A percentile compares a stretch with the other conserved stretches of the same genome.
These are phyloP conservation scores for Hydropsyche tenuis DNA, from an alignment of 1,140 invertebrate genomes.

Conservation along the genomic window DNA sequence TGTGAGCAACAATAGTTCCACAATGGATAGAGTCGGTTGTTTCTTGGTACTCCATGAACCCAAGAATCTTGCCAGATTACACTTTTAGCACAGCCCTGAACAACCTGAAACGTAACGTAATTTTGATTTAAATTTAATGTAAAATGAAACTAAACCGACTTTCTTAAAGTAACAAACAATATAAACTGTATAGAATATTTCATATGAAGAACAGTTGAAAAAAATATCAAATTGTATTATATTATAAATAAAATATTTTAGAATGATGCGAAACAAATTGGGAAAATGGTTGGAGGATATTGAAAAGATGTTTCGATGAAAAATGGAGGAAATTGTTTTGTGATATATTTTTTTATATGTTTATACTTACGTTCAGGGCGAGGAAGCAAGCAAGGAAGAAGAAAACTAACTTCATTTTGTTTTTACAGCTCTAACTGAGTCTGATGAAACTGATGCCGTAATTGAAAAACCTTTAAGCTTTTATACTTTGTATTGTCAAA, in stretches of 20 bases:
- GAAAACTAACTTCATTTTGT: not conserved
- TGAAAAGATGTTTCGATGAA: too few relatives aligned
- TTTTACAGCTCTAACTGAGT: not conserved
- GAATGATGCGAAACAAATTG: too few relatives aligned
- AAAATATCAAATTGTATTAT: too few relatives aligned
- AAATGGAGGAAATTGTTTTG: too few relatives aligned
- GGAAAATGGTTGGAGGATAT: not conserved
- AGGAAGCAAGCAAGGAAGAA: not conserved
- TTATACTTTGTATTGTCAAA: not conserved
- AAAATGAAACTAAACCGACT: too few relatives aligned
- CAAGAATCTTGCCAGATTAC: not conserved
- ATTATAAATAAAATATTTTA: too few relatives aligned
- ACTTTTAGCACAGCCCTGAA: not conserved
- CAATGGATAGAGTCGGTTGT: not conserved
- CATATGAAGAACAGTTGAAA: too few relatives aligned
- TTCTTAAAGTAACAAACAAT: too few relatives aligned
- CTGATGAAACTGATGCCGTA: not conserved
- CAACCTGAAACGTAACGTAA: not conserved
- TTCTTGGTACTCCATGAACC: not conserved
- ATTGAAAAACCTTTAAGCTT: not conserved
- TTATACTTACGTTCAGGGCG: not conserved
- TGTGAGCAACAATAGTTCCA: not conserved
- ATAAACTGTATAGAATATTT: too few relatives aligned
- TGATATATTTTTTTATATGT: too few relatives aligned
- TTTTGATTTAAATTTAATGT: too few relatives aligned